A percentile compares a stretch with the other conserved stretches of the same genome.
Evolutionary conservation across 2,888 invertebrate species (phyloP).

Genomic region (Zelleria hepariella): DNA sequence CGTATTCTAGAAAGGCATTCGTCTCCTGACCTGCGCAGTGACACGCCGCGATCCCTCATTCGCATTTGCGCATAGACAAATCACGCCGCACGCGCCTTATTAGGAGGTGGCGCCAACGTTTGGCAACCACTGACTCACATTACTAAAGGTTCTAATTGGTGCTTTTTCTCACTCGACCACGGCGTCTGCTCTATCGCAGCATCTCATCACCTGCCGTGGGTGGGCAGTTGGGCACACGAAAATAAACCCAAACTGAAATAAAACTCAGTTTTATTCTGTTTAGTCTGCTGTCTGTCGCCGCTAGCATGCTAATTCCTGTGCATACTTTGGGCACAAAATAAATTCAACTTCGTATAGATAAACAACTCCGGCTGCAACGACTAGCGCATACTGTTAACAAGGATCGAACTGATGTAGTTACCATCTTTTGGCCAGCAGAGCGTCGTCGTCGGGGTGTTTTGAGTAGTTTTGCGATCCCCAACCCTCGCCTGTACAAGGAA

Average conservation of each 20-base stretch:
- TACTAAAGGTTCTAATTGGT: background rate
- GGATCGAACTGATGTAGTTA: too few species aligned
- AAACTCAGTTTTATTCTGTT: background rate
- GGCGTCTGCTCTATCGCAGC: background rate
- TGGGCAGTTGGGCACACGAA: background rate
- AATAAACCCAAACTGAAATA: background rate
- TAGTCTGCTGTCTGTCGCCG: background rate
- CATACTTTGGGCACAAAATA: background rate
- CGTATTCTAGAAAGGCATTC: background rate
- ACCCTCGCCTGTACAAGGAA: too few species aligned
- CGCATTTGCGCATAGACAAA: conserved; percentile 2
- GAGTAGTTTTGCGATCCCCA: too few species aligned
- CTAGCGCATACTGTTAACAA: too few species aligned
- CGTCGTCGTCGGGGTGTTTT: too few species aligned
- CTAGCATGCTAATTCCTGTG: background rate
- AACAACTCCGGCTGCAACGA: background rate
- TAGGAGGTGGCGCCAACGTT: conserved; percentile 1
- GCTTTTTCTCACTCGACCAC: background rate
- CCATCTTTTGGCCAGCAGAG: too few species aligned
- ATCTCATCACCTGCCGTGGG: background rate
- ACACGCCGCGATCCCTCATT: background rate
- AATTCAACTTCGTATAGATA: background rate
- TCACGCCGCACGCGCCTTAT: background rate
- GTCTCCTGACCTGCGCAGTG: background rate
- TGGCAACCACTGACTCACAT: background rate